Base-by-base conservation (phyloP, 1,140 invertebrate species). In the Magallana gigas region DNA sequence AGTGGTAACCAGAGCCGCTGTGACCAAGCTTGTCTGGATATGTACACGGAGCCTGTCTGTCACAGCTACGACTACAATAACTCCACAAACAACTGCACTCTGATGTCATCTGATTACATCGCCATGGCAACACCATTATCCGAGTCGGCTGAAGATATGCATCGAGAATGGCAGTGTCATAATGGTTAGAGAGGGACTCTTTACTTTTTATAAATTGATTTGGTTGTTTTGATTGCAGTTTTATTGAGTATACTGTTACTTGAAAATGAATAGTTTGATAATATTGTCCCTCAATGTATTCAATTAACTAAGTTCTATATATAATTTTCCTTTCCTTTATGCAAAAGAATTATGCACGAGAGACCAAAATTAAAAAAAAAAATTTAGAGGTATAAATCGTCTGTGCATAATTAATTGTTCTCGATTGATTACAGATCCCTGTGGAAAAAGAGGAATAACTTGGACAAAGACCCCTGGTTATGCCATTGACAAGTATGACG, bases 101-200 rank as follows among this genome's bases (percentile, higher is more conserved):
- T 92, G 48, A 86, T 83, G 82, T 29, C 48, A 29, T 36, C 84
- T 64, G 89, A 91, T 88, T 57, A 9, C 29, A 87, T 85, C 58
- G 71, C 16, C 36, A 76, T n/a, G 23, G 29, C 48, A 86, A 62
- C n/a, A 60, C 57, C 71, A 60, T 7, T 16, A 18, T 64, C 71
- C 11, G 48, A 84, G 6, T 59, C 57, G 16, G 48, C 68, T 8
- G 57, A 88, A 8, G 56, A 18, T 57, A 60, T 64, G 8, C 88
- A 91, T 23, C 83, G 83, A 76, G 88, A 91, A 88, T 93, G 92
- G 92, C 87, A 90, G 23, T 93, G 92, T 90, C 68, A 89, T 18
- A 92, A 93, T 85, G 89, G 92, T 92, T 85, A 89, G 90, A 48
- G n/a, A 18, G 14, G 8, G 14, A 5, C 36, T 48, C 5, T 48